Percentiles rank a stretch among this genome's conserved stretches.
phyloP scores from a whole-genome alignment of 2,113 vertebrate species.

The Brachypteracias leptosomus region DNA sequence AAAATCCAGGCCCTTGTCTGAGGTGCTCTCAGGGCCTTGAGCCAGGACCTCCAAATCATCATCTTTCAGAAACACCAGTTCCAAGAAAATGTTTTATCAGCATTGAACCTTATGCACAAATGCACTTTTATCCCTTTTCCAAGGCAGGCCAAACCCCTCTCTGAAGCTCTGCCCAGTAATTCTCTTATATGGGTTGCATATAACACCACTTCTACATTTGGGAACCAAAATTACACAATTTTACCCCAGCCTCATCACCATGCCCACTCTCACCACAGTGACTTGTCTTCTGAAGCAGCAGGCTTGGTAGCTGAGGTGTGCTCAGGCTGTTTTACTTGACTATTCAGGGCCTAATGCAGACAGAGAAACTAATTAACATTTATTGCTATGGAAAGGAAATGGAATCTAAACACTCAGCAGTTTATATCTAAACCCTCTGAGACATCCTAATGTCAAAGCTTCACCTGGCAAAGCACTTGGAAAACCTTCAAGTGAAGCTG shows the following conservation, averaged over 20 bases:
- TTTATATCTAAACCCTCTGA: not conserved
- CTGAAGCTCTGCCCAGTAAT: not conserved
- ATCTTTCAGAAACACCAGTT: not conserved
- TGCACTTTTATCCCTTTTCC: not conserved
- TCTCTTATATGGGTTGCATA: not conserved
- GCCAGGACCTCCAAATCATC: not conserved
- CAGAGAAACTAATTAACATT: not conserved
- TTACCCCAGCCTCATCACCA: not conserved
- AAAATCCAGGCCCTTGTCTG: not conserved
- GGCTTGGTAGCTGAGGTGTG: not conserved
- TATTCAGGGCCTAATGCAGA: not conserved
- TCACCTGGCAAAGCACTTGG: not conserved
- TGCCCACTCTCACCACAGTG: not conserved
- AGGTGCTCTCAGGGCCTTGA: not conserved
- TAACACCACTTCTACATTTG: not conserved
- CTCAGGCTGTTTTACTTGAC: not conserved
- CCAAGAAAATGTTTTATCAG: not conserved
- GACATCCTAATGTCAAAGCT: not conserved
- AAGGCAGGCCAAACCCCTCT: not conserved
- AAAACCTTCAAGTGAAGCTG: not conserved
- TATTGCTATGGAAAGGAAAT: not conserved
- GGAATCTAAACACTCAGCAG: not conserved
- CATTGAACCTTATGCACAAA: not conserved
- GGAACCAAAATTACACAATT: not conserved
- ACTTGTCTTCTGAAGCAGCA: not conserved